Evolutionary conservation across 1,140 invertebrate genomes (phyloP).

Genomic region (Drosophila neocordata): DNA sequence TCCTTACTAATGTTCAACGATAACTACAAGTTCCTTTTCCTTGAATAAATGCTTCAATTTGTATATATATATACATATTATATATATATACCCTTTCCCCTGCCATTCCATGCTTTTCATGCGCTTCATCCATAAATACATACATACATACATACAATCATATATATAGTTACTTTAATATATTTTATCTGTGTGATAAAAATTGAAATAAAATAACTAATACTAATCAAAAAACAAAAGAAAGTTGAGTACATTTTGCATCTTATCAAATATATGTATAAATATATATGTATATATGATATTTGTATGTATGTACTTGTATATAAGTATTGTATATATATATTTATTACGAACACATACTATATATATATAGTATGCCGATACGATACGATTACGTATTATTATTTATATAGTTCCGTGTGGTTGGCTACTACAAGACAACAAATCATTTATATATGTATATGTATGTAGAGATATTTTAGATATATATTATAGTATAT

Average conservation of each 20-base stretch:
- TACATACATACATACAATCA: background rate
- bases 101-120: slow-evolving; percentile 5
- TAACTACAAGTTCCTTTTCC: no score
- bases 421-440: slow-evolving; percentile 55
- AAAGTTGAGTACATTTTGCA: background rate
- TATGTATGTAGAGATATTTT: slow-evolving; percentile 42
- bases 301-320: slow-evolving; percentile 13
- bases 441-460: slow-evolving; percentile 54
- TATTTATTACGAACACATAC: slow-evolving; percentile 19
- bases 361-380: slow-evolving; percentile 17
- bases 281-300: slow-evolving; percentile 21
- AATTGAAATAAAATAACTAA: background rate
- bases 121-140: slow-evolving; percentile 10
- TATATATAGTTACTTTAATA: background rate
- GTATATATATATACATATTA: no score
- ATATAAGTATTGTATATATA: background rate
- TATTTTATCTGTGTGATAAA: background rate
- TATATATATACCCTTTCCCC: no score
- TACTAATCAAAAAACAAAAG: background rate
- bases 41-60: no score
- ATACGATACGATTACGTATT: slow-evolving; percentile 44
- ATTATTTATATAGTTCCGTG: slow-evolving; percentile 61
- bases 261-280: slow-evolving; percentile 6
- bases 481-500: slow-evolving; percentile 39
- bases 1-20: no score